A percentile compares a stretch with the other conserved stretches of the same genome.
phyloP scores from a whole-genome alignment of 2,888 invertebrate species.

The Dichetophora obliterata region DNA sequence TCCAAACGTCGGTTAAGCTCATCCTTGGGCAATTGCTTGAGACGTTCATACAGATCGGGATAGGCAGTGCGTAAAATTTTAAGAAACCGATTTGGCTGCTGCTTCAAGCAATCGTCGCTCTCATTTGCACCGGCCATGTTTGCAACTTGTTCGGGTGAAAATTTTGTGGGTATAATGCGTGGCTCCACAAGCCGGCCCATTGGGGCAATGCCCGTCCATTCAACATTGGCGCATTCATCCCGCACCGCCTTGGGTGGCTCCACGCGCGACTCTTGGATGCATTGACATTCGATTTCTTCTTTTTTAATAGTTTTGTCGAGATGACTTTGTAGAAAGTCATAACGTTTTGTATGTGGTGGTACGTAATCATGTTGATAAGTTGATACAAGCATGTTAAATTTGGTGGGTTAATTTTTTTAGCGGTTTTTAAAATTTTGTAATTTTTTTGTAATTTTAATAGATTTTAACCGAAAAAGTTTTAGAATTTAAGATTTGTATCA shows the following conservation, averaged over 20 bases:
- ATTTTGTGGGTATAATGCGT: constrained; percentile 60
- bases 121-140: constrained; percentile 50
- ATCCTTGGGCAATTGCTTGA: constrained; percentile 71
- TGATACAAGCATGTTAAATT: constrained; percentile 60
- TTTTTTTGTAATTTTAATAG: constrained; percentile 6
- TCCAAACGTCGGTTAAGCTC: constrained; percentile 72
- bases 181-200: constrained; percentile 64
- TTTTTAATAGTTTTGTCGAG: constrained; percentile 37
- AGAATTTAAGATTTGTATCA: not conserved
- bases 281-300: constrained; percentile 55
- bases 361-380: constrained; percentile 68
- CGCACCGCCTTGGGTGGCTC: constrained; percentile 52
- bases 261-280: constrained; percentile 54
- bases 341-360: constrained; percentile 59
- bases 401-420: not conserved
- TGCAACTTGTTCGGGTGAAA: constrained; percentile 55
- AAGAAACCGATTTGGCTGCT: constrained; percentile 66
- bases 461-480: not conserved
- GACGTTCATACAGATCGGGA: constrained; percentile 73
- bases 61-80: constrained; percentile 69
- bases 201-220: constrained; percentile 68
- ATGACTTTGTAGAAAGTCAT: constrained; percentile 56
- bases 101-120: constrained; percentile 54
- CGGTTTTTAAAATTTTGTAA: constrained; percentile 22
- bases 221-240: constrained; percentile 54